phyloP scores from a whole-genome alignment of 2,888 invertebrate species.

The Meiosimyza decipiens region DNA sequence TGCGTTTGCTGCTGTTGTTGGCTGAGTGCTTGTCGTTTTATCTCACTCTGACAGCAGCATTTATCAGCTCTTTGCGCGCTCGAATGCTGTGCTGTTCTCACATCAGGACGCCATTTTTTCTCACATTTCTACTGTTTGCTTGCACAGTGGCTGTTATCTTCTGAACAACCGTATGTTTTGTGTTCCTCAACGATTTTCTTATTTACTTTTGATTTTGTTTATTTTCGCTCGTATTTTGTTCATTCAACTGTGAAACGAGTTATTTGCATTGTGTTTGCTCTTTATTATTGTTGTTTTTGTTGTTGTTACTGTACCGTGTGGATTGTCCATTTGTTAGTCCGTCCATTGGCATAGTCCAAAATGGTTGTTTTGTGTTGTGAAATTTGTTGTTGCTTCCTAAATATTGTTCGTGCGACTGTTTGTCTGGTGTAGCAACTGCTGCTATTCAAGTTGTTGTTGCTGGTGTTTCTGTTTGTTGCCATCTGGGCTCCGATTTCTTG shows the following conservation, averaged over 20 bases:
- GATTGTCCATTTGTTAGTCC: conserved; percentile 36
- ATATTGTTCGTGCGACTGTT: conserved; percentile 52
- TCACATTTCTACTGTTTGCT: background rate
- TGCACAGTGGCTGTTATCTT: background rate
- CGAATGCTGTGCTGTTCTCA: background rate
- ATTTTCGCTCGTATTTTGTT: conserved; percentile 37
- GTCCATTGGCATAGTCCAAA: conserved; percentile 56
- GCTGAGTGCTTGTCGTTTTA: conserved; percentile 1
- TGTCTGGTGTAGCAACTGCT: conserved; percentile 51
- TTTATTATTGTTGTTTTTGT: conserved; percentile 7
- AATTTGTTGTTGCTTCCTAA: conserved; percentile 28
- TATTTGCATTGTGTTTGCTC: conserved; percentile 8
- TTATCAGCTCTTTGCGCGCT: background rate
- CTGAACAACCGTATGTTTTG: conserved; percentile 15
- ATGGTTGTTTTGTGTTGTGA: conserved; percentile 52
- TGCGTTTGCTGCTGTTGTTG: background rate
- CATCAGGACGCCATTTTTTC: background rate
- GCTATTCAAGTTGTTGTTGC: conserved; percentile 37
- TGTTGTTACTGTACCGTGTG: background rate
- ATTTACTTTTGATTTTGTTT: conserved; percentile 12
- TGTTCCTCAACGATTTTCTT: conserved; percentile 3
- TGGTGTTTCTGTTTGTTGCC: conserved; percentile 30
- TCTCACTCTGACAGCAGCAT: conserved; percentile 10
- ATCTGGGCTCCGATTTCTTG: conserved; percentile 24
- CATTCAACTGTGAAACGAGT: conserved; percentile 31